These are phyloP conservation scores for Cephonodes hylas DNA, from an alignment of 2,888 invertebrate species.

Conservation along the genomic window DNA sequence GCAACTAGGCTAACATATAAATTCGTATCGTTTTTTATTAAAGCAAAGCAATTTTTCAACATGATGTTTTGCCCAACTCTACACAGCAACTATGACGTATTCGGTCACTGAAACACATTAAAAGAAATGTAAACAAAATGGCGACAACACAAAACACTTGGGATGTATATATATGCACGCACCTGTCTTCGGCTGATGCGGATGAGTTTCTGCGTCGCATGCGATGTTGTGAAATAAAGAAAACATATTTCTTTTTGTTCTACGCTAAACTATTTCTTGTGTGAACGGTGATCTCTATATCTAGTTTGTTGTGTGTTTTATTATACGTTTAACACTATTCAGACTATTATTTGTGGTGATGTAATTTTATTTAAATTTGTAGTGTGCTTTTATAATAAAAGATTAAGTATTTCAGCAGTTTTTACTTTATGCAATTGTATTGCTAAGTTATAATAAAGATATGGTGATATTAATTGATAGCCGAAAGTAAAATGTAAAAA, in stretches of 20 bases:
- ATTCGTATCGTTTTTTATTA: too few relatives aligned
- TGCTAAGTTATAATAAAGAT: too few relatives aligned
- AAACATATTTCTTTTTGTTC: conserved; percentile 10
- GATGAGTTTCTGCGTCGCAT: conserved; percentile 66
- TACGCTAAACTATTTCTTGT: neutral
- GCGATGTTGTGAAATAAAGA: conserved; percentile 57
- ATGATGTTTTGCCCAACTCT: too few relatives aligned
- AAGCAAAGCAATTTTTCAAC: too few relatives aligned
- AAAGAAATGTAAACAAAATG: neutral
- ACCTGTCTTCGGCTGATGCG: conserved; percentile 70
- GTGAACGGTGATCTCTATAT: neutral
- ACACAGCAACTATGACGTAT: too few relatives aligned
- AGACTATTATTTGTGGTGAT: neutral
- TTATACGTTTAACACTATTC: neutral
- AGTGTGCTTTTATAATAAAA: too few relatives aligned
- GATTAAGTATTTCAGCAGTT: too few relatives aligned
- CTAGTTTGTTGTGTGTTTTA: neutral
- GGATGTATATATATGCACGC: conserved; percentile 39
- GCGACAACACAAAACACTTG: conserved; percentile 18
- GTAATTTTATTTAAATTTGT: neutral
- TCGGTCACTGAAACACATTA: neutral
- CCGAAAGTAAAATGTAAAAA: neutral
- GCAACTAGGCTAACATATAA: too few relatives aligned
- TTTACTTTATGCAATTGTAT: too few relatives aligned
- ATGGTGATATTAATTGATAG: too few relatives aligned